A percentile compares a stretch with the other conserved stretches of the same genome.
Evolutionary conservation across 1,140 invertebrate genomes (phyloP).

Genomic region (Coptotermes formosanus): DNA sequence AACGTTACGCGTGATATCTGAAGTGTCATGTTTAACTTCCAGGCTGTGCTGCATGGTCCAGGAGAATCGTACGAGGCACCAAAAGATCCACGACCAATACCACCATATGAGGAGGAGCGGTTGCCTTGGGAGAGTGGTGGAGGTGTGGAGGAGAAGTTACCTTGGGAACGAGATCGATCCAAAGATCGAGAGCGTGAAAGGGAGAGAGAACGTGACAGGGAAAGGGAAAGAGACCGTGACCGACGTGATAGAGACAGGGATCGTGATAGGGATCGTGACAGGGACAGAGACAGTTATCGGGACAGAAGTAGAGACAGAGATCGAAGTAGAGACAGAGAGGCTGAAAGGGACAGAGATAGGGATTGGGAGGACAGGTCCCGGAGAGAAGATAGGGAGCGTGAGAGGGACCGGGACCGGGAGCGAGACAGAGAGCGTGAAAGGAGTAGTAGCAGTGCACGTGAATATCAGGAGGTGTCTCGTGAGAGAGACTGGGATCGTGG

Average conservation of each 20-base stretch:
- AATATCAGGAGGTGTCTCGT: slow-evolving; percentile 35
- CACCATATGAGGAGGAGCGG: slow-evolving; percentile 30
- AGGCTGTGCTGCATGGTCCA: slow-evolving; percentile 21
- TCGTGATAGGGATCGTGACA: slow-evolving; percentile 49
- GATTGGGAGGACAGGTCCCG: slow-evolving; percentile 40
- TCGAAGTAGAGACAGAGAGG: slow-evolving; percentile 35
- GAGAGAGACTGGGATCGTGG: slow-evolving; percentile 39
- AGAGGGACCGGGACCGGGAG: slow-evolving; percentile 44
- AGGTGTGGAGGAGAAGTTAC: slow-evolving; percentile 34
- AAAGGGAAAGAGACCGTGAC: slow-evolving; percentile 43
- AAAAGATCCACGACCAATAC: slow-evolving; percentile 55
- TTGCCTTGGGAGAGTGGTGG: slow-evolving; percentile 32
- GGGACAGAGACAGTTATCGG: slow-evolving; percentile 48
- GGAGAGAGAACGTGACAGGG: slow-evolving; percentile 40
- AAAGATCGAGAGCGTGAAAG: slow-evolving; percentile 39
- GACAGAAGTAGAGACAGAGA: slow-evolving; percentile 45
- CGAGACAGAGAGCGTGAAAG: slow-evolving; percentile 37
- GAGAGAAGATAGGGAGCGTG: slow-evolving; percentile 47
- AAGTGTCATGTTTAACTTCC: background rate
- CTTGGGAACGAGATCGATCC: slow-evolving; percentile 39
- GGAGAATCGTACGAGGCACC: slow-evolving; percentile 47
- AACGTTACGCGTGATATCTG: too few species aligned
- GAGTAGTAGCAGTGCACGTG: slow-evolving; percentile 36
- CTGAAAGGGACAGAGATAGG: slow-evolving; percentile 36
- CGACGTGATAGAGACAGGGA: slow-evolving; percentile 49